Percentiles rank a stretch among this genome's conserved stretches.
These are phyloP conservation scores for Sycobia sp. DNA, from an alignment of 1,140 invertebrate species.

Conservation along the genomic window DNA sequence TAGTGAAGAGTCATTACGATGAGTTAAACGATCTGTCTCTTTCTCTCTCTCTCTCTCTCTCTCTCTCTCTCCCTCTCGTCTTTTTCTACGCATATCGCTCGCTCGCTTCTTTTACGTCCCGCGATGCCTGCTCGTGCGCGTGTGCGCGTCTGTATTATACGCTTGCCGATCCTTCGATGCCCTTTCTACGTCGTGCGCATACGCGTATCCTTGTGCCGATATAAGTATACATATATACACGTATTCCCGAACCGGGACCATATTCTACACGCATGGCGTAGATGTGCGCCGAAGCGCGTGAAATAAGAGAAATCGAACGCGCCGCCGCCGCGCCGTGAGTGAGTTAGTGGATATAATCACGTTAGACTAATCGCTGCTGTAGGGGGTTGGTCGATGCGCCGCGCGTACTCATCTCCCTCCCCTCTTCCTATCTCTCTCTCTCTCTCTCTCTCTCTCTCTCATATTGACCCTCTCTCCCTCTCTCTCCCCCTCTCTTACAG, in stretches of 20 bases:
- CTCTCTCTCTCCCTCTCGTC: slow-evolving; percentile 24
- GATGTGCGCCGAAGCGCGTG: not conserved
- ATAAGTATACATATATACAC: no score
- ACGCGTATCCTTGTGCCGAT: no score
- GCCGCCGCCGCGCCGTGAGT: no score
- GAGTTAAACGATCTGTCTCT: slow-evolving; percentile 32
- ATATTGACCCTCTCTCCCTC: not conserved
- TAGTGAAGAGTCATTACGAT: slow-evolving; percentile 43
- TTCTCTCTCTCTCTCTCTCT: slow-evolving; percentile 34
- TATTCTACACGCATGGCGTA: not conserved
- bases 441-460: not conserved
- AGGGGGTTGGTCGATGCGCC: slow-evolving; percentile 41
- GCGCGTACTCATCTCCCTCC: not conserved
- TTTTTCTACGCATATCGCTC: no score
- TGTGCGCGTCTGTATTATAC: no score
- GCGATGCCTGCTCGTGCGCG: no score
- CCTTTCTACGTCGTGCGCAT: no score
- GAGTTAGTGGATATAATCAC: slow-evolving; percentile 52
- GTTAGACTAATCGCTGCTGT: slow-evolving; percentile 51
- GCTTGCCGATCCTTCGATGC: not conserved
- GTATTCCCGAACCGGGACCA: no score
- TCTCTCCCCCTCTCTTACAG: not conserved
- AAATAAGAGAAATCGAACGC: slow-evolving; percentile 6
- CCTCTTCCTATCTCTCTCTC: slow-evolving; percentile 4
- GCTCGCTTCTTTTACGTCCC: no score